Conservation (phyloP, 1,140 invertebrate species). For the Drosophila jambulina region DNA sequence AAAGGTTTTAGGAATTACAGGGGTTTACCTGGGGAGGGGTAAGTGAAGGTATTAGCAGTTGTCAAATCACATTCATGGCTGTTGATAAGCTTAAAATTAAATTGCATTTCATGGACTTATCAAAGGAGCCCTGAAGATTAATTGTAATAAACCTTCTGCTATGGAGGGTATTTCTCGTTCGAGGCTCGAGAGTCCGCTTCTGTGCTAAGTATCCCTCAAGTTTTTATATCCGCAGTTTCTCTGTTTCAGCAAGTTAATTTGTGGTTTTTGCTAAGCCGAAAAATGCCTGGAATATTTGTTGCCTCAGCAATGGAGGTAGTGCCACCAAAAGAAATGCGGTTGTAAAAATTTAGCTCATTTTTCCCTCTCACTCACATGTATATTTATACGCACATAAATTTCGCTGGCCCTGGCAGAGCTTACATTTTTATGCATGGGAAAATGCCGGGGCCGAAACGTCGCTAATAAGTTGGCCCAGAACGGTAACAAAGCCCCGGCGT, state of each 20-base stretch:
- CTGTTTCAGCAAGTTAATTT: conserved; percentile 65
- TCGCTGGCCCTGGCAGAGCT: conserved; percentile 54
- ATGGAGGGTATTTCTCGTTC: conserved; percentile 1
- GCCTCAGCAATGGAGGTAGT: conserved; percentile 5
- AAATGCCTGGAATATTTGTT: conserved; percentile 43
- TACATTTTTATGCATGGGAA: conserved; percentile 80
- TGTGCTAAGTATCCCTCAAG: background rate
- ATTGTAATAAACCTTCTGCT: background rate
- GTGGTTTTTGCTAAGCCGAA: conserved; percentile 66
- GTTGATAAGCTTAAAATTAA: background rate
- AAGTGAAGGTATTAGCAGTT: conserved; percentile 9
- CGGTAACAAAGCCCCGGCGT: conserved; percentile 52
- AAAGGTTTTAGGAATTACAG: conserved; percentile 18
- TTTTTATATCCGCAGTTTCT: conserved; percentile 14
- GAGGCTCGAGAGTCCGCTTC: background rate
- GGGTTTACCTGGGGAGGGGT: background rate
- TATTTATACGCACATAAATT: conserved; percentile 80
- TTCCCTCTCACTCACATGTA: conserved; percentile 58
- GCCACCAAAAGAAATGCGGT: conserved; percentile 35
- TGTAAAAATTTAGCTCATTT: conserved; percentile 72
- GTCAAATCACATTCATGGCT: conserved; percentile 8
- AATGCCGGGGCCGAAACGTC: conserved; percentile 69
- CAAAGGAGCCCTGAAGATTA: accelerated
- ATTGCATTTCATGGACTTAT: background rate
- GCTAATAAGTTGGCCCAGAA: conserved; percentile 73